Evolutionary conservation across 2,888 invertebrate genomes (phyloP), one percentile per base, ranked within the genome.

Genomic region (Scaeva pyrastri): DNA sequence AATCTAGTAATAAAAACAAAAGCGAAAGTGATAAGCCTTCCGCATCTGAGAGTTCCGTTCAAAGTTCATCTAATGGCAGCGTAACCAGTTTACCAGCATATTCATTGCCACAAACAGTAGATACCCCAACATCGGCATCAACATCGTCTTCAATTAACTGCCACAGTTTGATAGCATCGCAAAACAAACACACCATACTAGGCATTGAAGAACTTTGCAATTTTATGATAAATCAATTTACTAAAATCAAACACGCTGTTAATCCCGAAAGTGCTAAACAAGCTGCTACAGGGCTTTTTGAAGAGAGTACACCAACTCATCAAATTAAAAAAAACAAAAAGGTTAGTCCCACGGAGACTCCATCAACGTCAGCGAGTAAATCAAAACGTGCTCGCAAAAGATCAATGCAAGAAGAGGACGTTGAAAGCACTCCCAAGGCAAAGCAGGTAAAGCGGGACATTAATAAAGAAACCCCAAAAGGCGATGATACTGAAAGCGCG

Each of bases 181-280:
- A 79, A 56, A 83, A 80, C 8, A 88, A 87, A 36, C 84, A 88
- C 23, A 88, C 82, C 11, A 80, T 89, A 16, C 23, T 83, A 23
- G 88, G 88, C 26, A 81, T 88, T 60, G 73, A 88, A 16, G 88
- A 88, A 31, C 64, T 89, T 16, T 89, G 89, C 56, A 88, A 81
- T 36, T 89, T 88, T 73, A 88, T 89, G 86, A 89, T 89, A 23
- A 88, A 88, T 50, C 87, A 89, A 64, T 89, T 89, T 52, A 84
- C 88, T 31, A 88, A 86, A 80, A 87, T 89, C 3, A 88, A 88
- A 50, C 66, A 82, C 4, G 70, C 88, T 50, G 23, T 81, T 23
- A 75, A 88, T 72, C 82, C 72, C n/a, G 80, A 76, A 52, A 70
- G 52, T 64, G 50, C 43, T 52, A 79, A 62, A 50, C 23, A 41